Evolutionary conservation across 2,113 vertebrate genomes (phyloP), one percentile per base, ranked within the genome.

Genomic region (Sapajus apella): DNA sequence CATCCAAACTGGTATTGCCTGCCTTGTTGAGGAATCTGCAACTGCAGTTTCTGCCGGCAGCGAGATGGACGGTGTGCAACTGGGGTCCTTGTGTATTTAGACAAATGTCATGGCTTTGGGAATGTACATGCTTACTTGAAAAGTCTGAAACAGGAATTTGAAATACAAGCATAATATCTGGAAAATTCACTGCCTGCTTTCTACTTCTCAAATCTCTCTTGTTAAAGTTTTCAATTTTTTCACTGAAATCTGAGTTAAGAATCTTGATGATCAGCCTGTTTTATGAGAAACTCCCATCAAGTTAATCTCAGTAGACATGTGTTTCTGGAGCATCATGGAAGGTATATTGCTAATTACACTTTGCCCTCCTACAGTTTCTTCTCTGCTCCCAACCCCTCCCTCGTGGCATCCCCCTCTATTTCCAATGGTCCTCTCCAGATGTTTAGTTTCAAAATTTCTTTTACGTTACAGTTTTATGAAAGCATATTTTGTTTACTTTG

Each of bases 41-140:
- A 99, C 98, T 99, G 99, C 97, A 99, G 99, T 95, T 99, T 99
- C 98, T 99, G 99, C 95, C 98, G 99, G 20, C 99, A 99, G 45
- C 98, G 99, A 32, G 99, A 99, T 1, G 99, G 99, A 3, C 98
- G 99, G 75, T 99, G 99, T 96, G 99, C 99, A 8, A 99, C 99
- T 0, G 99, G 99, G 23, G 99, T 99, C 85, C 98, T 99, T 91
- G 99, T 99, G 88, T 99, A 99, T 95, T 98, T 99, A 98, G 99
- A 99, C 30, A 99, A 99, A 96, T 99, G 99, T 96, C 99, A 99
- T 0, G 99, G 99, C 95, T 99, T 98, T 91, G 99, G 99, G 95
- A 99, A 99, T 0, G 99, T 99, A 81, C 99, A 99, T 10, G 99
- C 99, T 61, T 99, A 99, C 97, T 97, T 99, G 94, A 99, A 99